These are phyloP conservation scores for Buathra laborator DNA, from an alignment of 2,888 invertebrate genomes.

Conservation along the genomic window DNA sequence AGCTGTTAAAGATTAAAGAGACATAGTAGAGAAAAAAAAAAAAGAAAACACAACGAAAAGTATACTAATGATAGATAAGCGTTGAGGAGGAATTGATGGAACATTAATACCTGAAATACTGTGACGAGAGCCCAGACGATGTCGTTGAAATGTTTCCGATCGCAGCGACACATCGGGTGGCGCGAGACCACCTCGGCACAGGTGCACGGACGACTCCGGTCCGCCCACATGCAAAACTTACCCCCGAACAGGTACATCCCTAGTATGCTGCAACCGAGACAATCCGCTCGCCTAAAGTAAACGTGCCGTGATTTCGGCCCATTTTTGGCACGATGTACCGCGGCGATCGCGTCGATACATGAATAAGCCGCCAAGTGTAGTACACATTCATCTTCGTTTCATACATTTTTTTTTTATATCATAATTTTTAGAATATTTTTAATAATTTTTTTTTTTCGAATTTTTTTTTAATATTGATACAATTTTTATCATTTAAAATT, in stretches of 20 bases:
- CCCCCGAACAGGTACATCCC: conserved; percentile 99
- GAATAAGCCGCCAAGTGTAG: conserved; percentile 3
- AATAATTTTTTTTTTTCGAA: not conserved
- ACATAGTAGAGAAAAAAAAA: conserved; percentile 28
- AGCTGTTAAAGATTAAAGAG: conserved; percentile 34
- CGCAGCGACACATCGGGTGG: conserved; percentile 96
- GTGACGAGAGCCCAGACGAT: conserved; percentile 99
- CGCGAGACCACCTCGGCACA: conserved; percentile 96
- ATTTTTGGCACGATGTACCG: conserved; percentile 28
- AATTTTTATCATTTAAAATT: not conserved
- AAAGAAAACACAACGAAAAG: conserved; percentile 28
- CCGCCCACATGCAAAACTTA: conserved; percentile 99
- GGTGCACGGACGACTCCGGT: conserved; percentile 95
- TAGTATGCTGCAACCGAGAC: conserved; percentile 94
- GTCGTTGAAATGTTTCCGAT: conserved; percentile 99
- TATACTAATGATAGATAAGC: conserved; percentile 25
- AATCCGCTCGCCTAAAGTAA: conserved; percentile 84
- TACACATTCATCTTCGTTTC: too few relatives aligned
- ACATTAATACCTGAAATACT: conserved; percentile 94
- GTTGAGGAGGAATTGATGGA: conserved; percentile 21
- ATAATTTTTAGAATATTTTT: not conserved
- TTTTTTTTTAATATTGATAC: not conserved
- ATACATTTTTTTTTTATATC: too few relatives aligned
- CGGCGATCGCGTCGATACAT: conserved; percentile 25
- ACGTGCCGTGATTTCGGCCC: conserved; percentile 70